Evolutionary conservation across 2,797 vertebrate genomes (phyloP), one percentile per base, ranked within the genome.

Genomic region (Galagoides demidoff): DNA sequence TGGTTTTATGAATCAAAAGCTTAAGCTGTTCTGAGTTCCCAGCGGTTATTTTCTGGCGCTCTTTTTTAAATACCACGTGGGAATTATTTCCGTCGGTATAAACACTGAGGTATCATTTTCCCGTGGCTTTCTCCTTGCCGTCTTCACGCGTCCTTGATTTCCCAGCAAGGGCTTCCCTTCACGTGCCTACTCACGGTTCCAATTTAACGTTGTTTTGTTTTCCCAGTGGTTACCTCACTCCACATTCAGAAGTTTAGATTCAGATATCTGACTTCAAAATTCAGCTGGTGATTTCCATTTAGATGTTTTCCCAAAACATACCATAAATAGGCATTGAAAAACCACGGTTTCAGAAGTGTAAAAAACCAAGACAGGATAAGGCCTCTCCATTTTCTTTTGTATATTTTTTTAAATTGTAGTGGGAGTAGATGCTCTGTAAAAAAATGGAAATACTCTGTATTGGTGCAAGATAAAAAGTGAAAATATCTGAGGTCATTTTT

Each of bases 51-150:
- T 90, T 94, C 68, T 95, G 43, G 31, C 0, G 0, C 34, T 85
- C 34, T 78, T 55, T 85, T 49, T 43, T 19, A 92, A 89, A 92
- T 63, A 37, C 49, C 45, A 61, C 70, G 52, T 59, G 76, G 43
- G 23, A 86, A 94, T 96, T 85, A 70, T 79, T 95, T 95, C 39
- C n/a, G 22, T 89, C 52, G 55, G 31, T 64, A 66, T 88, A 87
- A 90, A 64, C 73, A 27, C 31, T 66, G 57, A 77, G 63, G 1
- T 81, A 70, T 13, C 71, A 68, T 92, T 88, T 95, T 86, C 77
- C 84, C 37, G 77, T 86, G 59, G 34, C 20, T 77, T 89, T 86
- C 22, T 95, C 59, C 45, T 87, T 70, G 34, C 61, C 74, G 23
- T 49, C 39, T 73, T 74, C 52, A 73, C 11, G 31, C 19, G 17